Percentiles rank a stretch among this genome's conserved stretches.
These are phyloP conservation scores for Caenorhabditis drosophilae DNA, from an alignment of 2,888 invertebrate species.

Conservation along the genomic window DNA sequence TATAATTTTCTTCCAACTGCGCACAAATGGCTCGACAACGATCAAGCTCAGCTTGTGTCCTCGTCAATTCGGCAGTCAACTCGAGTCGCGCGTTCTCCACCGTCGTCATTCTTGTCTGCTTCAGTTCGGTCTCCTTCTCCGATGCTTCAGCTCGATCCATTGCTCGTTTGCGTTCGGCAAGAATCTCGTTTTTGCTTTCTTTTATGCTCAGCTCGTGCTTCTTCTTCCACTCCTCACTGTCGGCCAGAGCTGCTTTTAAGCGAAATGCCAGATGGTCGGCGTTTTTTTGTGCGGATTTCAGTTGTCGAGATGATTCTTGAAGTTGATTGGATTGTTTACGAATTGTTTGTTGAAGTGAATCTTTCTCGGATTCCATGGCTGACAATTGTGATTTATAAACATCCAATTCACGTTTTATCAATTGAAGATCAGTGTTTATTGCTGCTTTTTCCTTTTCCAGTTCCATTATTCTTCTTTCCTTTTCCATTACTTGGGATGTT, in stretches of 20 bases:
- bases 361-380: conserved; percentile 58
- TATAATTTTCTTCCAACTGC: conserved; percentile 55
- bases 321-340: conserved; percentile 43
- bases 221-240: conserved; percentile 56
- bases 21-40: conserved; percentile 52
- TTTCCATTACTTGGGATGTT: conserved; percentile 52
- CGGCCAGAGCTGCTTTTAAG: conserved; percentile 47
- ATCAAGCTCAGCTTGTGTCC: conserved; percentile 53
- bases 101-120: conserved; percentile 39
- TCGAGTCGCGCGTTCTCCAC: conserved; percentile 51
- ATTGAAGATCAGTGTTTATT: conserved; percentile 54
- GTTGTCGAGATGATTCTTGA: conserved; percentile 40
- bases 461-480: conserved; percentile 54
- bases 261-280: conserved; percentile 48
- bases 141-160: conserved; percentile 52
- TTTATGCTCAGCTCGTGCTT: conserved; percentile 53
- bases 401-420: conserved; percentile 59
- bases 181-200: conserved; percentile 56
- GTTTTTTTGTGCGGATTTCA: conserved; percentile 35
- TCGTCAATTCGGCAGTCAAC: conserved; percentile 47
- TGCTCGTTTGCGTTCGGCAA: conserved; percentile 56
- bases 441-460: conserved; percentile 50
- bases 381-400: conserved; percentile 61
- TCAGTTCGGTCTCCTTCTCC: conserved; percentile 51
- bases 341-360: conserved; percentile 46